phyloP scores from a whole-genome alignment of 2,113 vertebrate species.

The Tympanuchus pallidicinctus region DNA sequence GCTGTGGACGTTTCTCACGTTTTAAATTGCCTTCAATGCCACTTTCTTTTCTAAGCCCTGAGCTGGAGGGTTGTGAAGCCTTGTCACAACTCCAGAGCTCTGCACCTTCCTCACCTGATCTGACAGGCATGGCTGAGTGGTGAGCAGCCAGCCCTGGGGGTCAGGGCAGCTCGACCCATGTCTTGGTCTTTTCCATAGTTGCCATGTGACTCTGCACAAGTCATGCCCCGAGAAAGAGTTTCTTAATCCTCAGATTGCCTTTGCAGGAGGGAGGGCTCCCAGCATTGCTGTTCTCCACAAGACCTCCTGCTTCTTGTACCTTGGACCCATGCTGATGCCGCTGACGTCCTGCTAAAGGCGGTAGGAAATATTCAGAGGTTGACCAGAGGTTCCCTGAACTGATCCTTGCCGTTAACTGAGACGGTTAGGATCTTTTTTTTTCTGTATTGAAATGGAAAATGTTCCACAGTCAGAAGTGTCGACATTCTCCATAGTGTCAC shows the following conservation, averaged over 20 bases:
- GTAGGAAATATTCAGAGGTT: background rate
- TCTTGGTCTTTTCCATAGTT: constrained; percentile 4
- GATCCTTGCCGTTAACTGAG: fast-evolving
- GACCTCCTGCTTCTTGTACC: background rate
- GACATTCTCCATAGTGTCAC: background rate
- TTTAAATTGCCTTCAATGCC: background rate
- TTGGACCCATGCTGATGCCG: background rate
- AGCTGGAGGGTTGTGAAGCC: background rate
- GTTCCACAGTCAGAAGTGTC: background rate
- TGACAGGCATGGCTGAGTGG: constrained; percentile 22
- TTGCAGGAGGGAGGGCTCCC: background rate
- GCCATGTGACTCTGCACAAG: background rate
- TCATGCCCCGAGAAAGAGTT: constrained; percentile 31
- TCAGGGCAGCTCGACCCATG: constrained; percentile 25
- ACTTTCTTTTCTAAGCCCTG: background rate
- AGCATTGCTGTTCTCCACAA: background rate
- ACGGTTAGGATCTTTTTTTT: background rate
- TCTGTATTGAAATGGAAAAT: background rate
- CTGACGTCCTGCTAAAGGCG: background rate
- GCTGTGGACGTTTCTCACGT: background rate
- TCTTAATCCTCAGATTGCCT: background rate
- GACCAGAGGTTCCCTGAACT: background rate
- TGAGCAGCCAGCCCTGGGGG: background rate
- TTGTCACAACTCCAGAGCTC: background rate
- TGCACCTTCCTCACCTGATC: background rate